Percentiles rank a stretch among this genome's conserved stretches.
Evolutionary conservation across 2,113 vertebrate genomes (phyloP).

Genomic region (Caloenas nicobarica): DNA sequence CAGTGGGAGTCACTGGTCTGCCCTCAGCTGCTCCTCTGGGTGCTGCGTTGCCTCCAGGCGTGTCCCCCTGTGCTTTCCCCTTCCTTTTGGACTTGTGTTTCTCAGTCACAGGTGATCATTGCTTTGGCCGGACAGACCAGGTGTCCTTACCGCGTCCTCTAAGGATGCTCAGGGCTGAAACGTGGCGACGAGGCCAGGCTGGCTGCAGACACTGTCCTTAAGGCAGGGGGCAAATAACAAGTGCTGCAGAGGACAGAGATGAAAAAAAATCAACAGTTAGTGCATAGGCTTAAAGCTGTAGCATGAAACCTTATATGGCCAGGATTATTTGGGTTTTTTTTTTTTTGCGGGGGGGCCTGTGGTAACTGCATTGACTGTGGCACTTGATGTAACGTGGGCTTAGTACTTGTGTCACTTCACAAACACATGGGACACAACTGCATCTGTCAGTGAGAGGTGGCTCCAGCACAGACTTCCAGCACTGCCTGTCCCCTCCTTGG

Average conservation of each 20-base stretch:
- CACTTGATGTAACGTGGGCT: rapidly evolving
- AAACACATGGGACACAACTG: not conserved
- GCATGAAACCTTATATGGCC: not conserved
- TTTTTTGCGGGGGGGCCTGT: not conserved
- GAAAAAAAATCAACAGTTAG: not conserved
- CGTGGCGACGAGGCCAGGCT: rapidly evolving
- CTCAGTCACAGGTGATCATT: not conserved
- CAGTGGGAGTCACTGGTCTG: not conserved
- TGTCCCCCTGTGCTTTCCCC: not conserved
- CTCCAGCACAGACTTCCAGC: not conserved
- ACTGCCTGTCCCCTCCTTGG: not conserved
- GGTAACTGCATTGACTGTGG: not conserved
- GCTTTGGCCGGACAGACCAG: not conserved
- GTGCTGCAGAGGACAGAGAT: not conserved
- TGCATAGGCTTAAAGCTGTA: not conserved
- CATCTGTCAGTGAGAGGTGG: rapidly evolving
- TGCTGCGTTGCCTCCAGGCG: not conserved
- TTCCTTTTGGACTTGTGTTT: not conserved
- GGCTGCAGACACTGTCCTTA: not conserved
- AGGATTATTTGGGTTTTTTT: not conserved
- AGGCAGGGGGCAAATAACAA: not conserved
- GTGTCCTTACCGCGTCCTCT: rapidly evolving
- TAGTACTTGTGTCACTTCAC: not conserved
- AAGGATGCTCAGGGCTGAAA: not conserved
- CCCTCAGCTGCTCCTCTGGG: not conserved